Conservation (phyloP, 2,888 invertebrate species). For the Drosophila rellima region DNA sequence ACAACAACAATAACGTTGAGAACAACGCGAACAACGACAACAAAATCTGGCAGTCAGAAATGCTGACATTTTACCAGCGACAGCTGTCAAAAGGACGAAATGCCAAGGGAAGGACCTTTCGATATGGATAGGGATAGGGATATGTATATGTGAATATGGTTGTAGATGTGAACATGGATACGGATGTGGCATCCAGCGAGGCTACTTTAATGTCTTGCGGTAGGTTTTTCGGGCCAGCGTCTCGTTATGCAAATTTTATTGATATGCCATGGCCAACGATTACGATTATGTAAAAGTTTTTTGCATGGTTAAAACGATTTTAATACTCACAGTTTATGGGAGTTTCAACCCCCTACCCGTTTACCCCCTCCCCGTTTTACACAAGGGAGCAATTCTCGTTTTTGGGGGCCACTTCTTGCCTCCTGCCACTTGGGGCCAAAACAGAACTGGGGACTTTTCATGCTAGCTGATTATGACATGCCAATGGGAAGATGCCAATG, state of each 20-base stretch:
- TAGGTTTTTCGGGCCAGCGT: constrained; percentile 20
- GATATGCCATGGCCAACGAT: constrained; percentile 71
- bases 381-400: constrained; percentile 55
- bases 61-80: constrained; percentile 62
- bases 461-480: constrained; percentile 72
- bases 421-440: constrained; percentile 19
- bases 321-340: constrained; percentile 58
- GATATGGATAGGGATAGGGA: constrained; percentile 44
- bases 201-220: constrained; percentile 44
- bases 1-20: constrained; percentile 13
- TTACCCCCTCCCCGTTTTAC: constrained; percentile 17
- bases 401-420: neutral
- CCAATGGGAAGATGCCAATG: constrained; percentile 31
- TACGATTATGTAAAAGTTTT: constrained; percentile 74
- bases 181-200: constrained; percentile 10
- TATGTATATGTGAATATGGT: constrained; percentile 12
- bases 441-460: constrained; percentile 39
- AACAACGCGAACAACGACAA: constrained; percentile 23
- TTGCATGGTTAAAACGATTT: constrained; percentile 66
- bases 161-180: neutral
- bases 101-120: constrained; percentile 39
- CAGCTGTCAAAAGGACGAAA: constrained; percentile 59
- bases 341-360: neutral
- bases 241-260: constrained; percentile 77
- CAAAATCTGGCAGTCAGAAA: constrained; percentile 64